A percentile compares a stretch with the other conserved stretches of the same genome.
These are phyloP conservation scores for Hemiscyllium ocellatum DNA, from an alignment of 2,113 vertebrate species.

Conservation along the genomic window DNA sequence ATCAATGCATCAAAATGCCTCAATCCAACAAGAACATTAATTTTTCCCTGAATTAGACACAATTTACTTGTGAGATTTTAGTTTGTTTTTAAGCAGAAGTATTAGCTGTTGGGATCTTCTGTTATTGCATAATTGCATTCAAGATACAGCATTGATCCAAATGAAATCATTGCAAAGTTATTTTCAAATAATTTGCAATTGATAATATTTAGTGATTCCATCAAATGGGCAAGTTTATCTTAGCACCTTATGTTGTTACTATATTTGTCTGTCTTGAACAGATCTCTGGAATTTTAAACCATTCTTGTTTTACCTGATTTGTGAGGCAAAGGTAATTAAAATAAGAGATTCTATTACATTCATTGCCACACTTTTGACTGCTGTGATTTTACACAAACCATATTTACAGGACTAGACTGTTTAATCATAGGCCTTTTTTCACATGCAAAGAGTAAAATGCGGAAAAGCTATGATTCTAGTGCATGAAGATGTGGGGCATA, in stretches of 20 bases:
- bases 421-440: too few species aligned
- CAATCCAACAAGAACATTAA: not conserved
- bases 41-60: not conserved
- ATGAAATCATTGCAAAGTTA: not conserved
- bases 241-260: not conserved
- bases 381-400: conserved; percentile 17
- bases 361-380: not conserved
- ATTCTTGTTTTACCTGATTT: not conserved
- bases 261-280: conserved; percentile 6
- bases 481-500: not conserved
- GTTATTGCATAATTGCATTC: not conserved
- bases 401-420: not conserved
- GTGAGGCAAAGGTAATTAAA: not conserved
- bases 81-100: not conserved
- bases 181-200: not conserved
- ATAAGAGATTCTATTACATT: not conserved
- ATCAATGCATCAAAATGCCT: not conserved
- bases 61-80: not conserved
- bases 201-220: not conserved
- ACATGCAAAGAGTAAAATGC: not conserved
- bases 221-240: not conserved
- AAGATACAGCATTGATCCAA: not conserved
- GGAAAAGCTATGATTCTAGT: not conserved
- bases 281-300: not conserved
- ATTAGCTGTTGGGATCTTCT: not conserved